A percentile compares a stretch with the other conserved stretches of the same genome.
These are phyloP conservation scores for Andricus curvator DNA, from an alignment of 2,888 invertebrate species.

Conservation along the genomic window DNA sequence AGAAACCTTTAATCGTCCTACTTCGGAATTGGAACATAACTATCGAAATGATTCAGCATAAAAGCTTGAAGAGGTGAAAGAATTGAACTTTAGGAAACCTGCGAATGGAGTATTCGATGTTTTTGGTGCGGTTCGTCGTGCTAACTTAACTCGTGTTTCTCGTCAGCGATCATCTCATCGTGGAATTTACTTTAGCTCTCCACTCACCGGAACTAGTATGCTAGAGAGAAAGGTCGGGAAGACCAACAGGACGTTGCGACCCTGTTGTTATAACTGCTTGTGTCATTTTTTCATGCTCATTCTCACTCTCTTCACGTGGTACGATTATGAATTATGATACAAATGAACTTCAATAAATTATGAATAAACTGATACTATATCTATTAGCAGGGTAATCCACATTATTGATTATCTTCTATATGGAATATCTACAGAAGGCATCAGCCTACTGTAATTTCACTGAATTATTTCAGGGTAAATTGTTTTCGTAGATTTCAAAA, in stretches of 20 bases:
- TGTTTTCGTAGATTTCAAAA: no score
- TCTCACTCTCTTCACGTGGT: neutral
- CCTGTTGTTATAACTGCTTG: neutral
- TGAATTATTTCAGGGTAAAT: no score
- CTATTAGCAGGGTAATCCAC: no score
- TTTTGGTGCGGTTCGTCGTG: slow-evolving; percentile 23
- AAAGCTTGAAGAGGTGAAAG: neutral
- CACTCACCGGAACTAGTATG: slow-evolving; percentile 9
- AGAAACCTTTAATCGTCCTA: neutral
- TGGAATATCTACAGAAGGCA: no score
- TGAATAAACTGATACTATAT: no score
- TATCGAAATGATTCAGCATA: neutral
- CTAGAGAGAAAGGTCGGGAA: slow-evolving; percentile 13
- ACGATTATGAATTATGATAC: neutral
- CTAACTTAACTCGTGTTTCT: slow-evolving; percentile 1
- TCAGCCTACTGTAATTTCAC: no score
- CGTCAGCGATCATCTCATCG: neutral
- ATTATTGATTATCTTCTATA: no score
- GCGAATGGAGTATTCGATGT: slow-evolving; percentile 5
- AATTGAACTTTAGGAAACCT: neutral
- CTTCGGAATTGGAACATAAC: neutral
- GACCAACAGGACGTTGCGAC: neutral
- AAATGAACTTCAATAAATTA: neutral
- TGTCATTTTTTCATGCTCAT: neutral
- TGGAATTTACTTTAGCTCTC: slow-evolving; percentile 20